Percentiles rank a stretch among this genome's conserved stretches.
Conservation (phyloP, 1,140 invertebrate species). For the Octopus bimaculoides region DNA sequence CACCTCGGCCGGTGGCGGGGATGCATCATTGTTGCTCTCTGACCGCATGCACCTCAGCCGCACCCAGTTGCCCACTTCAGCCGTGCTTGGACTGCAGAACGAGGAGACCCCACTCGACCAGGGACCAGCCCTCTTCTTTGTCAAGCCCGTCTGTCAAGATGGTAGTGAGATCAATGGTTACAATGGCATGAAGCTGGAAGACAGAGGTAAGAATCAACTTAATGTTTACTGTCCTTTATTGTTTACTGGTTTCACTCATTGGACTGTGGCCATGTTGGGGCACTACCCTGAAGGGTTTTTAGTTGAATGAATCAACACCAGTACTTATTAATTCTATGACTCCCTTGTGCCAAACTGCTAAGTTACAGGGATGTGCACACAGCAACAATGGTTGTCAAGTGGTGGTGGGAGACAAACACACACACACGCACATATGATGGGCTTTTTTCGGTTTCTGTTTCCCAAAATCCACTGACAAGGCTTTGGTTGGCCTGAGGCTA, state of each 20-base stretch:
- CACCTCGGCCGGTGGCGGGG: background rate
- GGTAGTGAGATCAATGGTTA: conserved; percentile 39
- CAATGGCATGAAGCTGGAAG: conserved; percentile 45
- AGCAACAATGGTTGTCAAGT: too few relatives aligned
- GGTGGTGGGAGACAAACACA: too few relatives aligned
- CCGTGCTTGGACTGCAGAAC: conserved; percentile 41
- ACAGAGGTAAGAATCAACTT: conserved; percentile 39
- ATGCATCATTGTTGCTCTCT: too few relatives aligned
- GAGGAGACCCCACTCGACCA: conserved; percentile 32
- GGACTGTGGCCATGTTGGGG: too few relatives aligned
- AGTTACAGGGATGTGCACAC: too few relatives aligned
- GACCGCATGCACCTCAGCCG: background rate
- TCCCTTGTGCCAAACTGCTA: too few relatives aligned
- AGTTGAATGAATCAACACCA: background rate
- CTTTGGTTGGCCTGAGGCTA: too few relatives aligned
- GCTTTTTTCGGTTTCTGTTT: too few relatives aligned
- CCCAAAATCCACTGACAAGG: too few relatives aligned
- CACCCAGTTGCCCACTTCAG: conserved; percentile 26
- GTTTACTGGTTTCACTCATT: too few relatives aligned
- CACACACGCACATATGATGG: too few relatives aligned
- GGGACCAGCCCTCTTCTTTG: conserved; percentile 42
- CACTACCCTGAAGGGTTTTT: too few relatives aligned
- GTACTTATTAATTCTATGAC: background rate
- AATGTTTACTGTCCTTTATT: background rate
- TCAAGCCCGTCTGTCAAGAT: conserved; percentile 49